Base-by-base conservation (phyloP, 2,113 vertebrate genomes). In the Acanthisitta chloris region DNA sequence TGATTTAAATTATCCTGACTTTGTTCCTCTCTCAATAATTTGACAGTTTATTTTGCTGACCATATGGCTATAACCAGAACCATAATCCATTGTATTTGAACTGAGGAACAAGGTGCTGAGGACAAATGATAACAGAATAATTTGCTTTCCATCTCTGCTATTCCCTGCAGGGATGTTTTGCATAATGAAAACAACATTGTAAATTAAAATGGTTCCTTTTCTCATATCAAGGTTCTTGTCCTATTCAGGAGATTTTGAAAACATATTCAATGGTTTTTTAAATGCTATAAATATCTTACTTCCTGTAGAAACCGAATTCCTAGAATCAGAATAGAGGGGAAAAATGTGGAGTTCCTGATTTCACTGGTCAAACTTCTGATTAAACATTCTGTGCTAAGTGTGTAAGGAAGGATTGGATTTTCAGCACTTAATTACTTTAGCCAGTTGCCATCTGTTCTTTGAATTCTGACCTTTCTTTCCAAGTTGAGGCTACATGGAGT, bases 381-480 rank as follows among this genome's bases (percentile, higher is more conserved):
- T 96, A 96, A 96, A 94, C 16, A 90, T 95, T 98, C 89, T 81
- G 46, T 78, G 62, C 65, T 92, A 94, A 65, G 33, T 88, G 57
- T 91, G 20, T 82, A 89, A 97, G 95, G 86, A 97, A 78, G 85
- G 83, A 96, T 36, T 97, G 86, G 81, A 96, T 97, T 97, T 97
- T 96, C 84, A 96, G 62, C 89, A 86, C 88, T 96, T 98, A 97
- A 98, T 98, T 97, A 91, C 94, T 97, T 97, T 94, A 97, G 71
- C 93, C 88, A 92, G 82, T 97, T 97, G 96, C 96, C 97, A 98
- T 97, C 96, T 98, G 98, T 95, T 98, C 83, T 88, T 94, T 97
- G 90, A 96, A 97, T 98, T 97, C 86, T 97, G 90, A 96, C 92
- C 94, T 98, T 98, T 97, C 65, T 91, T 94, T 92, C 34, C 80